Percentiles rank a stretch among this genome's conserved stretches.
Conservation (phyloP, 2,113 vertebrate genomes). For the Callocephalon fimbriatum region DNA sequence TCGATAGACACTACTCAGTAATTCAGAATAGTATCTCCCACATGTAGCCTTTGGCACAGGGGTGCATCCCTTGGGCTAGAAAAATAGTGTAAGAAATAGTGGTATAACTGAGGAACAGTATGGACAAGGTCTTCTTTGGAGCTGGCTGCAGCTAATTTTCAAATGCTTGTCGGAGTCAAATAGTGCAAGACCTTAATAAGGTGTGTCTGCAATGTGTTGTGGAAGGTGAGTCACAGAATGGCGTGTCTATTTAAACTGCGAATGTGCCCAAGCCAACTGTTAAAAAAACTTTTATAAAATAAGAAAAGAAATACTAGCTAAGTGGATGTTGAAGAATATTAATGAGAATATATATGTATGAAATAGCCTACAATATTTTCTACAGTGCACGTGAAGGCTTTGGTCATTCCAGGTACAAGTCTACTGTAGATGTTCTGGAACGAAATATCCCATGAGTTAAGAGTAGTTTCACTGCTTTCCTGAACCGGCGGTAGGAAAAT, state of each 20-base stretch:
- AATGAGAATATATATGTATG: not conserved
- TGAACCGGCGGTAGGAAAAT: constrained; percentile 67
- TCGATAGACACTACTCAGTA: not conserved
- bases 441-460: constrained; percentile 38
- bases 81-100: not conserved
- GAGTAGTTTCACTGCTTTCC: constrained; percentile 62
- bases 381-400: not conserved
- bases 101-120: not conserved
- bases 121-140: not conserved
- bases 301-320: not conserved
- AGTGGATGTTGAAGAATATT: not conserved
- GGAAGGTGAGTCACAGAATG: not conserved
- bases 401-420: constrained; percentile 59
- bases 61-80: not conserved
- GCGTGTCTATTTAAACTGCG: not conserved
- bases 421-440: not conserved
- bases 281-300: not conserved
- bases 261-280: not conserved
- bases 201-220: not conserved
- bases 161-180: not conserved
- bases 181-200: not conserved
- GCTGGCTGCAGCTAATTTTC: not conserved
- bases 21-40: not conserved
- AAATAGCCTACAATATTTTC: not conserved
- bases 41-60: not conserved